A percentile compares a stretch with the other conserved stretches of the same genome.
phyloP scores from a whole-genome alignment of 2,888 invertebrate species.

The Latrodectus elegans region DNA sequence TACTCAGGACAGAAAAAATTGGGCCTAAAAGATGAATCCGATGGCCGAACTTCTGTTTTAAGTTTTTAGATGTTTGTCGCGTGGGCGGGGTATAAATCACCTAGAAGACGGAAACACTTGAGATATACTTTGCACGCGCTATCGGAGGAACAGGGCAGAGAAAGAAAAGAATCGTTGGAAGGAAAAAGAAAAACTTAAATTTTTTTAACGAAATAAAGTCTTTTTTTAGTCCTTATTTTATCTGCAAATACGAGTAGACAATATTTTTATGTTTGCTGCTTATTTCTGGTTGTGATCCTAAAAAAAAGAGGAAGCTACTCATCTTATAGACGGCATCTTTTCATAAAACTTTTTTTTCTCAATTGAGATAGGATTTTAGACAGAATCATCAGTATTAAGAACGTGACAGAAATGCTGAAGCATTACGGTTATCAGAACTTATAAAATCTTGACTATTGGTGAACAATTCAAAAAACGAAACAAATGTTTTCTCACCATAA shows the following conservation, averaged over 20 bases:
- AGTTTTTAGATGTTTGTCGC: constrained; percentile 44
- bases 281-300: constrained; percentile 38
- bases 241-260: constrained; percentile 44
- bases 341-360: not conserved
- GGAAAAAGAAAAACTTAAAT: not conserved
- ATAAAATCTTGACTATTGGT: too few relatives aligned
- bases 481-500: too few relatives aligned
- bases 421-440: too few relatives aligned
- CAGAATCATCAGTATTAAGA: too few relatives aligned
- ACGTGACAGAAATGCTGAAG: too few relatives aligned
- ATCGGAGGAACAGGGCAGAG: constrained; percentile 27
- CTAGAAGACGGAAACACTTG: constrained; percentile 46
- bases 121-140: constrained; percentile 52
- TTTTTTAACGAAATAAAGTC: constrained; percentile 21
- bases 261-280: constrained; percentile 49
- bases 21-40: constrained; percentile 42
- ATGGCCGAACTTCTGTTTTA: constrained; percentile 53
- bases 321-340: constrained; percentile 44
- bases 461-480: too few relatives aligned
- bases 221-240: constrained; percentile 38
- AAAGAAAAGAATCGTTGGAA: constrained; percentile 1
- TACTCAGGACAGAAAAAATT: constrained; percentile 10
- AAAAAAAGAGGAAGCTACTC: constrained; percentile 36
- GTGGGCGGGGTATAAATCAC: constrained; percentile 55
- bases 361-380: too few relatives aligned